Evolutionary conservation across 2,797 vertebrate genomes (phyloP), one percentile per base, ranked within the genome.

Genomic region (Cirrhinus mrigala): DNA sequence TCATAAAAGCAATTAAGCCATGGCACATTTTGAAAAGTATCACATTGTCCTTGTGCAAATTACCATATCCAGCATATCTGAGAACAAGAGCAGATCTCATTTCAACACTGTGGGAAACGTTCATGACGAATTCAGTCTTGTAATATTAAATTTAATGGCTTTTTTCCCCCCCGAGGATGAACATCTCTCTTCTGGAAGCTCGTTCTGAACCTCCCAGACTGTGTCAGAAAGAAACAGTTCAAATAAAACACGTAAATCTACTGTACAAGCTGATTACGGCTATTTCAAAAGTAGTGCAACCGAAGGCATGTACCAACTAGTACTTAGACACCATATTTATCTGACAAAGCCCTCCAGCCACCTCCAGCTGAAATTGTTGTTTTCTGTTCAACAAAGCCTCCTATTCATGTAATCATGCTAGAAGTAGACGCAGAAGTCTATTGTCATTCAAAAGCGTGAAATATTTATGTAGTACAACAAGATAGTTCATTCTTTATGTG

Each of bases 241-340:
- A 40, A 68, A 76, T 54, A 27, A 60, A 46, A 79, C 37, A 84
- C 2, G n/a, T 79, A 33, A 85, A 79, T 85, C 73, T 56, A 37
- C 66, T 37, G 66, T 85, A 71, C 74, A 70, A 33, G 24, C 20
- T 68, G 44, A 79, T 84, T 84, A 77, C 60, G 64, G 73, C 60
- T 66, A 40, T 77, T 76, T 69, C 74, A 50, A 79, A 70, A 60
- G 66, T 60, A 71, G 66, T 60, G 52, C 64, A 71, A 58, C 48
- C 14, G 66, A 79, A 79, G 76, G 76, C 83, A 85, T 70, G 83
- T 79, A 73, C 37, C 75, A 62, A 85, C 83, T 85, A 85, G 83
- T 62, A 54, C 60, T 54, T 44, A n/a, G 75, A 85, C 83, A 79
- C 83, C 83, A 85, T 70, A 71, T 79, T 85, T 79, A 79, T 85